Percentiles rank a stretch among this genome's conserved stretches.
Conservation (phyloP, 2,797 vertebrate species). For the Echeneis naucrates region DNA sequence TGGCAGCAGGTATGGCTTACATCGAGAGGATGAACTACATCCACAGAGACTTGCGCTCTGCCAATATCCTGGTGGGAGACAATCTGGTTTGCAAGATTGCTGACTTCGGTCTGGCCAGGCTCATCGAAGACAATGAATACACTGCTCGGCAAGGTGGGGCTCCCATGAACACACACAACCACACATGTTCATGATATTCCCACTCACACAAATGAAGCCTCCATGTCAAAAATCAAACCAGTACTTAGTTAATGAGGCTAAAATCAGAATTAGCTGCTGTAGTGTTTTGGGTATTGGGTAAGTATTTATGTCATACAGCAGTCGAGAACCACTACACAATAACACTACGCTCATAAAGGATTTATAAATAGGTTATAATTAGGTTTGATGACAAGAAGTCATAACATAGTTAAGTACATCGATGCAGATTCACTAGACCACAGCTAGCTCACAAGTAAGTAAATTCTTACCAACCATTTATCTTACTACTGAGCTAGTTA, state of each 20-base stretch:
- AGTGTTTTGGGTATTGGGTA: too few species aligned
- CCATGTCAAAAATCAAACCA: slow-evolving; percentile 26
- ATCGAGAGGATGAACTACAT: slow-evolving; percentile 99
- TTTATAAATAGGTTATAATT: too few species aligned
- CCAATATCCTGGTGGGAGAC: slow-evolving; percentile 96
- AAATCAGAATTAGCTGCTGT: not conserved
- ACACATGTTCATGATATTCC: not conserved
- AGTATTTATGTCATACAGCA: not conserved
- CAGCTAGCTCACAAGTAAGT: too few species aligned
- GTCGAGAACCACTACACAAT: too few species aligned
- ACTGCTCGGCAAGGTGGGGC: slow-evolving; percentile 94
- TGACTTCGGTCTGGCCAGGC: slow-evolving; percentile 93
- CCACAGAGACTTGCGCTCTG: slow-evolving; percentile 95
- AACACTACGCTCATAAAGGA: too few species aligned
- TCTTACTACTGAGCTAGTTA: too few species aligned
- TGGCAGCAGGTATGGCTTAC: slow-evolving; percentile 97
- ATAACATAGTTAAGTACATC: too few species aligned
- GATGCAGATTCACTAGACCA: too few species aligned
- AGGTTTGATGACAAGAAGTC: too few species aligned
- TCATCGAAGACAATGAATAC: slow-evolving; percentile 98
- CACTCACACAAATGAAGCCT: too few species aligned
- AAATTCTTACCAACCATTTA: too few species aligned
- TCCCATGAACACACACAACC: not conserved
- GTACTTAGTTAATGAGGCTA: slow-evolving; percentile 9
- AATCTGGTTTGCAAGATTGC: slow-evolving; percentile 97